Evolutionary conservation across 2,888 invertebrate species (phyloP).

Genomic region (Elysia crispata): DNA sequence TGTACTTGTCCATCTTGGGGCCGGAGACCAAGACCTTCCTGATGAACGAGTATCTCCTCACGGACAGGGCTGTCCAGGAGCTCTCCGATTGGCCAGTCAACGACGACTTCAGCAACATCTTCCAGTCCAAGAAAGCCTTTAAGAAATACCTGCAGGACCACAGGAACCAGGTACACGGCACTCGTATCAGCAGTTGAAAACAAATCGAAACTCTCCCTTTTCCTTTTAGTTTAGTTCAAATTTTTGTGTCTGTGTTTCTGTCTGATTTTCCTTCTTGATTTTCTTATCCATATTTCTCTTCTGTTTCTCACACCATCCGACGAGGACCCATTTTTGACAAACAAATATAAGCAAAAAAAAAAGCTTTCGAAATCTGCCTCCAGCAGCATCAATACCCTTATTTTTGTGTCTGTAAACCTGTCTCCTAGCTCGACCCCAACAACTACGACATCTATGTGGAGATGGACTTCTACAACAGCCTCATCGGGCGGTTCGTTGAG

Average conservation of each 20-base stretch:
- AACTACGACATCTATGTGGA: conserved; percentile 58
- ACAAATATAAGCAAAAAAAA: too few species aligned
- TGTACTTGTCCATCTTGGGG: conserved; percentile 63
- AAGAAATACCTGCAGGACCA: conserved; percentile 50
- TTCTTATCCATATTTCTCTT: conserved; percentile 23
- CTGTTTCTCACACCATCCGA: too few species aligned
- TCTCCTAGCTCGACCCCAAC: conserved; percentile 58
- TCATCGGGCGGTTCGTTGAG: conserved; percentile 60
- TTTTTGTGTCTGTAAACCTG: too few species aligned
- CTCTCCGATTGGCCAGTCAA: conserved; percentile 63
- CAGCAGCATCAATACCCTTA: too few species aligned
- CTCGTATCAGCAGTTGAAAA: too few species aligned
- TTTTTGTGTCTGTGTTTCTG: neutral
- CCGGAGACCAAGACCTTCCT: conserved; percentile 64
- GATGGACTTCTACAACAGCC: conserved; percentile 48
- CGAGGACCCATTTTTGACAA: too few species aligned
- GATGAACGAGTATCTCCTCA: conserved; percentile 60
- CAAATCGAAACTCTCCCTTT: too few species aligned
- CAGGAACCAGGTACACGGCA: conserved; percentile 46
- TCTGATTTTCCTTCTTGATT: neutral
- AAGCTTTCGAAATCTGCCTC: too few species aligned
- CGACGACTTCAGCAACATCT: conserved; percentile 43
- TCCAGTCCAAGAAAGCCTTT: conserved; percentile 51
- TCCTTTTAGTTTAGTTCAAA: neutral
- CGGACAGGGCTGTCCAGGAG: conserved; percentile 60